Percentiles rank a stretch among this genome's conserved stretches.
Conservation (phyloP, 2,888 invertebrate genomes). For the Chrysolina oricalcia region DNA sequence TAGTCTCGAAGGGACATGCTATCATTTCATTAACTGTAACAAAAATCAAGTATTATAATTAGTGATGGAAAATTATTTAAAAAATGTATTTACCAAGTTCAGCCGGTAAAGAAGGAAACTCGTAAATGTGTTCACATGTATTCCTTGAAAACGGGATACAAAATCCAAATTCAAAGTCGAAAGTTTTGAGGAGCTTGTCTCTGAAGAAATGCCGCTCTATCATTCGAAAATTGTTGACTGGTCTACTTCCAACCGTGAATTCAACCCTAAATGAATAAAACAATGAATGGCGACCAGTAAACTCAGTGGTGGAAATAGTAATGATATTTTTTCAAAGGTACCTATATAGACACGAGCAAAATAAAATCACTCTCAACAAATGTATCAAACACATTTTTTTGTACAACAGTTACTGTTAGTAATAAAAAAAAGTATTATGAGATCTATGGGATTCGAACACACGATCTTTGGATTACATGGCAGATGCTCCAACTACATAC, state of each 20-base stretch:
- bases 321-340: background rate
- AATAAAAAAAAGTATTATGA: too few relatives aligned
- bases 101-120: conserved; percentile 92
- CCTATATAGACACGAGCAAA: too few relatives aligned
- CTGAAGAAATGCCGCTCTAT: conserved; percentile 97
- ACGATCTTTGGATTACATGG: too few relatives aligned
- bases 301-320: background rate
- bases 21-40: conserved; percentile 97
- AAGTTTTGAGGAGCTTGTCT: conserved; percentile 94
- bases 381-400: too few relatives aligned
- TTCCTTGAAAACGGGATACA: conserved; percentile 98
- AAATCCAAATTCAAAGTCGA: conserved; percentile 99
- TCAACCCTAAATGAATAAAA: conserved; percentile 82
- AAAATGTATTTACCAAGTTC: conserved; percentile 83
- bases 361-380: too few relatives aligned
- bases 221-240: conserved; percentile 97
- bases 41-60: conserved; percentile 1
- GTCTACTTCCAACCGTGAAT: conserved; percentile 93
- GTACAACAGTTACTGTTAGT: too few relatives aligned
- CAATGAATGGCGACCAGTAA: conserved; percentile 2
- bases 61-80: conserved; percentile 23
- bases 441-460: too few relatives aligned
- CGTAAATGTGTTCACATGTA: conserved; percentile 99
- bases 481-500: too few relatives aligned
- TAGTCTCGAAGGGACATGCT: conserved; percentile 94